These are phyloP conservation scores for Cactoblastis cactorum DNA, from an alignment of 2,888 invertebrate species.

Conservation along the genomic window DNA sequence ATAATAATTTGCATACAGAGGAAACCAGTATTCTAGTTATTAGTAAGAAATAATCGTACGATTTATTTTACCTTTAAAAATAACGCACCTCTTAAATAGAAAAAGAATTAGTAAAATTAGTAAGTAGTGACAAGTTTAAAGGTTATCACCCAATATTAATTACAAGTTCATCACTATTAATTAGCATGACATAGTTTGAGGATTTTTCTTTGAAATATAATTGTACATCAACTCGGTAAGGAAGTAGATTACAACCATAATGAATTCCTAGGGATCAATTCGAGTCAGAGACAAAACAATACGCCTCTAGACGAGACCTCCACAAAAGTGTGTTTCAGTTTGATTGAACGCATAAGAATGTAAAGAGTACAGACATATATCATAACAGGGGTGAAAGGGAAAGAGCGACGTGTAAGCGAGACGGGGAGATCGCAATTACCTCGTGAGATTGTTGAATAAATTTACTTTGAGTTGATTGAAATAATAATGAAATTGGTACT, in stretches of 20 bases:
- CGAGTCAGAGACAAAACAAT: background rate
- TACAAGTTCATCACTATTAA: too few relatives aligned
- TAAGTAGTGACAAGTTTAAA: too few relatives aligned
- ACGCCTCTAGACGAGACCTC: background rate
- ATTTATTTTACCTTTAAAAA: too few relatives aligned
- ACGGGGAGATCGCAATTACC: conserved; percentile 70
- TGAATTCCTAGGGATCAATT: background rate
- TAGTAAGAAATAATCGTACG: too few relatives aligned
- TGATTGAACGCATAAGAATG: conserved; percentile 78
- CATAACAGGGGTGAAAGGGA: conserved; percentile 43
- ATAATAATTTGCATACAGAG: too few relatives aligned
- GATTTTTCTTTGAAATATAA: too few relatives aligned
- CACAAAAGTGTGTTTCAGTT: conserved; percentile 49
- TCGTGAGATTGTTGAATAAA: conserved; percentile 79
- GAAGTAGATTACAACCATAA: background rate
- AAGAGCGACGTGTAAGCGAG: conserved; percentile 37
- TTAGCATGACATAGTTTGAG: too few relatives aligned
- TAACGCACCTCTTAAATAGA: too few relatives aligned
- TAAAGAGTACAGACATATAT: conserved; percentile 49
- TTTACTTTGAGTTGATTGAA: conserved; percentile 80
- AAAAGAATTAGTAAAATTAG: too few relatives aligned
- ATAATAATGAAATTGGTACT: conserved; percentile 79
- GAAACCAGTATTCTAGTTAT: too few relatives aligned
- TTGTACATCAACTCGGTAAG: too few relatives aligned
- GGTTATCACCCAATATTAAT: too few relatives aligned